A percentile compares a stretch with the other conserved stretches of the same genome.
Conservation (phyloP, 2,797 vertebrate species). For the Rhinogobio ventralis region DNA sequence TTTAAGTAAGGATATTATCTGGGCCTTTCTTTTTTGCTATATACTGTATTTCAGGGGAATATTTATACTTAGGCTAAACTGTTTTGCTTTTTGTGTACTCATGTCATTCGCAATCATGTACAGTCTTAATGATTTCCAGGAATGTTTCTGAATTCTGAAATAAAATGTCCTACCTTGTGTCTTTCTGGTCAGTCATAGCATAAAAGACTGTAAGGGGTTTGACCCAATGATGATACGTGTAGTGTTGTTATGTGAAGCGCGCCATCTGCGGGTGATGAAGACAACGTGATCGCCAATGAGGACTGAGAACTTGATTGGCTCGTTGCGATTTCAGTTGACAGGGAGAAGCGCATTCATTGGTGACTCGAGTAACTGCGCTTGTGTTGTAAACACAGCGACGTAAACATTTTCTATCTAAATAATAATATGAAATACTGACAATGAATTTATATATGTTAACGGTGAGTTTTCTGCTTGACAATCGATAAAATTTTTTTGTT, state of each 20-base stretch:
- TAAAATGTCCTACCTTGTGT: slow-evolving; percentile 17
- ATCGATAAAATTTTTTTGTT: not conserved
- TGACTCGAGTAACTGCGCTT: slow-evolving; percentile 20
- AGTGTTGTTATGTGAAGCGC: not conserved
- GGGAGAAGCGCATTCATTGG: slow-evolving; percentile 25
- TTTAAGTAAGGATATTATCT: not conserved
- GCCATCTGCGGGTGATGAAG: slow-evolving; percentile 28
- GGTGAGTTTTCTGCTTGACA: not conserved
- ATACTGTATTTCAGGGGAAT: not conserved
- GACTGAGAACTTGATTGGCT: slow-evolving; percentile 55
- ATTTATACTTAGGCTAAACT: not conserved
- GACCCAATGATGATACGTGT: not conserved
- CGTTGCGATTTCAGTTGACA: slow-evolving; percentile 13
- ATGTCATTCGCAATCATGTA: not conserved
- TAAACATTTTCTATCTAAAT: slow-evolving; percentile 41
- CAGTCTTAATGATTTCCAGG: not conserved
- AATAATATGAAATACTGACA: not conserved
- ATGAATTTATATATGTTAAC: not conserved
- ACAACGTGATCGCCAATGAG: not conserved
- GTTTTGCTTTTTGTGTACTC: not conserved
- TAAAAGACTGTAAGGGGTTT: not conserved
- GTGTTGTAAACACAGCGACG: slow-evolving; percentile 51
- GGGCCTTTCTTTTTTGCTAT: not conserved
- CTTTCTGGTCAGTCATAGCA: not conserved
- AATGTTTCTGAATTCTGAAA: slow-evolving; percentile 26